phyloP scores from a whole-genome alignment of 2,888 invertebrate genomes.

The Epirrhoe tristata region DNA sequence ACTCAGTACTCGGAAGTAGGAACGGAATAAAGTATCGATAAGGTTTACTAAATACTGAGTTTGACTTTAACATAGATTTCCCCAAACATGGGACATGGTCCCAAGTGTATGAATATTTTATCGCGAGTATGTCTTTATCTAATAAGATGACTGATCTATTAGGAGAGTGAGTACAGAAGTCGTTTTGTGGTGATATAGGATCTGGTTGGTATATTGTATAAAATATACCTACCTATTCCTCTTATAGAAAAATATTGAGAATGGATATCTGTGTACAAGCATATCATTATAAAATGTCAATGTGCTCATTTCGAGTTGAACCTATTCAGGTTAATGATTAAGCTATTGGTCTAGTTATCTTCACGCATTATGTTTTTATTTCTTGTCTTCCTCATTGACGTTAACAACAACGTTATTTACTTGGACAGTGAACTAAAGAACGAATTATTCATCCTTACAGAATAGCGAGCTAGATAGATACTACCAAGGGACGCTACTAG shows the following conservation, averaged over 20 bases:
- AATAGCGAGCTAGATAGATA: too few relatives aligned
- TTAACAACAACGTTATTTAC: too few relatives aligned
- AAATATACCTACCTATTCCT: too few relatives aligned
- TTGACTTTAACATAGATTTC: not conserved
- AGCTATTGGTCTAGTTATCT: not conserved
- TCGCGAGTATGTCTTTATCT: not conserved
- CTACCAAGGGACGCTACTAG: not conserved
- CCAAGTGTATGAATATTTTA: not conserved
- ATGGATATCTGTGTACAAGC: slow-evolving; percentile 12
- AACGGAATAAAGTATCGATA: not conserved
- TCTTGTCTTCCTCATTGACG: too few relatives aligned
- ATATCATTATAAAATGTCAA: slow-evolving; percentile 30
- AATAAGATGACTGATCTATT: not conserved
- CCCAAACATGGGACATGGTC: too few relatives aligned
- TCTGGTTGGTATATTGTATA: not conserved
- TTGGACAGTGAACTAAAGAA: too few relatives aligned
- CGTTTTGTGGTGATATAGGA: not conserved
- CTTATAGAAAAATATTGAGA: not conserved
- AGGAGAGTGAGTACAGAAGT: not conserved
- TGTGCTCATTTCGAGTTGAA: slow-evolving; percentile 33
- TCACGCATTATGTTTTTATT: too few relatives aligned
- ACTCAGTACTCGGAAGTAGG: not conserved
- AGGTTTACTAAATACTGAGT: not conserved
- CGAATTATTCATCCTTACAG: too few relatives aligned
- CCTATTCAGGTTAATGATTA: slow-evolving; percentile 39